Conservation (phyloP, 2,797 vertebrate species). For the Eptatretus atami region DNA sequence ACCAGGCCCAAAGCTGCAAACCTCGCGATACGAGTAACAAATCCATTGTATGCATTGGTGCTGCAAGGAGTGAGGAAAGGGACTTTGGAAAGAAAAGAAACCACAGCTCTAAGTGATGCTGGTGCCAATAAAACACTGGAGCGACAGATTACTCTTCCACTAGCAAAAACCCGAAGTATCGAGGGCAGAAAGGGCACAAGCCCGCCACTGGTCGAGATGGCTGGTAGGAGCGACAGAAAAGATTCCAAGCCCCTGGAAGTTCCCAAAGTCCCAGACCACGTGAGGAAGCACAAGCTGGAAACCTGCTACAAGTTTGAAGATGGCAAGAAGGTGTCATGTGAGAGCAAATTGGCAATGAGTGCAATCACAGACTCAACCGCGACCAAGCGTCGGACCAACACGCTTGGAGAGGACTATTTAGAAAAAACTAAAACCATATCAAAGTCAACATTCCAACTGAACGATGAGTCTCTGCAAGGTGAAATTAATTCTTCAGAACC, state of each 20-base stretch:
- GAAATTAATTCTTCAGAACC: no score
- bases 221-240: neutral
- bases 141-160: no score
- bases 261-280: neutral
- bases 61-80: neutral
- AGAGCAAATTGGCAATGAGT: no score
- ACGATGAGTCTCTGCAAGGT: no score
- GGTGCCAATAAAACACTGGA: neutral
- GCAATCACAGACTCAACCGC: no score
- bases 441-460: no score
- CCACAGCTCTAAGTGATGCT: neutral
- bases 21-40: neutral
- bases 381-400: no score
- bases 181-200: neutral
- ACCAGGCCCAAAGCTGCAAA: neutral
- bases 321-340: neutral
- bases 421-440: no score
- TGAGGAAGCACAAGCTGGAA: neutral
- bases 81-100: neutral
- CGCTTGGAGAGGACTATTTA: no score
- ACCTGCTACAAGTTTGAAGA: neutral
- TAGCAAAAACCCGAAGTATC: neutral
- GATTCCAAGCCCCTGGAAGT: neutral
- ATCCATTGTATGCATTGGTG: neutral
- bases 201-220: neutral